Base-by-base conservation (phyloP, 2,113 vertebrate genomes). In the Sialia sialis region DNA sequence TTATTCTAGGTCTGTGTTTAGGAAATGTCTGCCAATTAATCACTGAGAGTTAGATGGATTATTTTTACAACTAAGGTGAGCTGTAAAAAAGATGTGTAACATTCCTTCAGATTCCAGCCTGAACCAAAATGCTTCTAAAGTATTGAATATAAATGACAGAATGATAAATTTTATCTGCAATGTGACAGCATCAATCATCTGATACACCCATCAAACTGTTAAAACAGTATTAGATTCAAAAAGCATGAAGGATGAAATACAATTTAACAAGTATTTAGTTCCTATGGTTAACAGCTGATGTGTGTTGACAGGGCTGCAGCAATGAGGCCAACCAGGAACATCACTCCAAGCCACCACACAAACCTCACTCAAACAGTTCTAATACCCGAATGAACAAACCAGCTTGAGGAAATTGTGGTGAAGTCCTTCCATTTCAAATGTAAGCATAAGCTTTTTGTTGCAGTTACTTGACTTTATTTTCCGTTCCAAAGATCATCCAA, bases 111-210 rank as follows among this genome's bases (percentile, higher is more conserved):
- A 80, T 75, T 70, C 56, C 52, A 74, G 26, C 22, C 55, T 83
- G 43, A 20, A 80, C 7, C 27, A 77, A 90, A 90, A 63, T 23
- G 17, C 32, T 77, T 87, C 39, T 64, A 20, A 60, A 92, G 41
- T 60, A 87, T 11, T 44, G 49, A 93, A 63, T 78, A 72, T 77
- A 94, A 90, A 90, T 75, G 79, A 77, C 84, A 95, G 81, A 75
- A 84, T 51, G 41, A 84, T 63, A 58, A 36, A 80, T 81, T 74
- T 75, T 84, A 79, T 92, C 64, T 72, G 32, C 73, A 75, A 23
- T 43, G 27, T 83, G 84, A 94, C 86, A 93, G 60, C 73, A 95
- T 91, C 88, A 75, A 81, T 96, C 91, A 93, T 39, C 75, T 77
- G 27, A 51, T 84, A 66, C 32, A 77, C 18, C 14, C 64, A 90